phyloP scores from a whole-genome alignment of 2,113 vertebrate species.

The Pituophis catenifer region DNA sequence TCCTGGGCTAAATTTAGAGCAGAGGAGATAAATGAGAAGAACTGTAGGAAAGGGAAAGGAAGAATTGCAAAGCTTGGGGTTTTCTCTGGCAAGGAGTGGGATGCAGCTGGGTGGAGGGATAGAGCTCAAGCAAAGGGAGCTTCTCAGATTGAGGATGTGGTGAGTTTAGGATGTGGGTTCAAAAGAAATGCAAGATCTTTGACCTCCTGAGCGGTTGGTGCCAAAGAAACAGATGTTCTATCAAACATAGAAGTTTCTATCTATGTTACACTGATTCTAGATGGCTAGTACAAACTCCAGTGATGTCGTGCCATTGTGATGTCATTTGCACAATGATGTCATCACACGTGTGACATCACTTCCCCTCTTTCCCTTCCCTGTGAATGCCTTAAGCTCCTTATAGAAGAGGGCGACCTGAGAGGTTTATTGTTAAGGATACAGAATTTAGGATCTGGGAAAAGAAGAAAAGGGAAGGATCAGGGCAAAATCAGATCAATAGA shows the following conservation, averaged over 20 bases:
- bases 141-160: not conserved
- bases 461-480: not conserved
- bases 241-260: not conserved
- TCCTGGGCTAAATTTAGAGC: slow-evolving; percentile 40
- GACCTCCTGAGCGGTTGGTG: not conserved
- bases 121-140: not conserved
- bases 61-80: not conserved
- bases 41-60: not conserved
- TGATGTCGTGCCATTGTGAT: not conserved
- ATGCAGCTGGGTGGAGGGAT: not conserved
- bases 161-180: not conserved
- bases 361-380: not conserved
- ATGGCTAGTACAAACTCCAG: not conserved
- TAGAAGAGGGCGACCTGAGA: not conserved
- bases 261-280: not conserved
- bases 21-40: not conserved
- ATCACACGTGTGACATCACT: not conserved
- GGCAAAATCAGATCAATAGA: not conserved
- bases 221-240: not conserved
- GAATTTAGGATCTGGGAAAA: not conserved
- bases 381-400: not conserved
- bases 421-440: not conserved
- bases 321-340: not conserved
- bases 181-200: not conserved
- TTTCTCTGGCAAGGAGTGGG: no score